phyloP scores from a whole-genome alignment of 2,888 invertebrate species.

The Drosophila conformis region DNA sequence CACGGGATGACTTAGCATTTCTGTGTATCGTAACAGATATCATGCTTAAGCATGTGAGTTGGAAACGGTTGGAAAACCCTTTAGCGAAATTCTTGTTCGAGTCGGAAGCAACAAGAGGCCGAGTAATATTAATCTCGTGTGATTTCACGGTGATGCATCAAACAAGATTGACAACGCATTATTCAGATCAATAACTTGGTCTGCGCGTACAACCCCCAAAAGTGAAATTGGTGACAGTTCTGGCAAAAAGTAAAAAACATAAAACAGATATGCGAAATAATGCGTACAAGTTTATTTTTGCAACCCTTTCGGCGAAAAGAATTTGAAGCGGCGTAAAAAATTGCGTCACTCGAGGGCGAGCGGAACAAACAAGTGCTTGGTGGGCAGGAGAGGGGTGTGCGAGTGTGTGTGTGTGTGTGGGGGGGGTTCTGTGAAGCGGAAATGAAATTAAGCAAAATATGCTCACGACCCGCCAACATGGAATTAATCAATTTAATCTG shows the following conservation, averaged over 20 bases:
- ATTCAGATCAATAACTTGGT: slow-evolving; percentile 70
- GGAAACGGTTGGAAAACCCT: slow-evolving; percentile 44
- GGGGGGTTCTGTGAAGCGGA: slow-evolving; percentile 67
- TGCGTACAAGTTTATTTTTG: slow-evolving; percentile 59
- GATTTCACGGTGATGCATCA: slow-evolving; percentile 68
- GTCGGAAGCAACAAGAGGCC: not conserved
- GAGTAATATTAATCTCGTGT: slow-evolving; percentile 68
- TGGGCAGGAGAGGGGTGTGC: not conserved
- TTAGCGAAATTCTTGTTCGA: slow-evolving; percentile 31
- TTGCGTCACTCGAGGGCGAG: slow-evolving; percentile 73
- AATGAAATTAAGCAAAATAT: slow-evolving; percentile 82
- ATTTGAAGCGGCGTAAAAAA: slow-evolving; percentile 71
- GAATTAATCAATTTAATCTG: slow-evolving; percentile 85
- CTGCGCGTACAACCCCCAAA: slow-evolving; percentile 58
- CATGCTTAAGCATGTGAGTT: slow-evolving; percentile 28
- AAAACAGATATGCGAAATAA: slow-evolving; percentile 36
- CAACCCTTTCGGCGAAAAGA: slow-evolving; percentile 71
- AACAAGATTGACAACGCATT: slow-evolving; percentile 72
- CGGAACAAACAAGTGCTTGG: slow-evolving; percentile 74
- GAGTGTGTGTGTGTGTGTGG: not conserved
- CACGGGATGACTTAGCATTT: slow-evolving; percentile 31
- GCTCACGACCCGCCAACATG: slow-evolving; percentile 71
- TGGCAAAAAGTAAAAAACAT: slow-evolving; percentile 16
- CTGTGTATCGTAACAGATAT: slow-evolving; percentile 2
- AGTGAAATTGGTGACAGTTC: slow-evolving; percentile 62